A percentile compares a stretch with the other conserved stretches of the same genome.
These are phyloP conservation scores for Festucalex cinctus DNA, from an alignment of 2,113 vertebrate genomes.

Conservation along the genomic window DNA sequence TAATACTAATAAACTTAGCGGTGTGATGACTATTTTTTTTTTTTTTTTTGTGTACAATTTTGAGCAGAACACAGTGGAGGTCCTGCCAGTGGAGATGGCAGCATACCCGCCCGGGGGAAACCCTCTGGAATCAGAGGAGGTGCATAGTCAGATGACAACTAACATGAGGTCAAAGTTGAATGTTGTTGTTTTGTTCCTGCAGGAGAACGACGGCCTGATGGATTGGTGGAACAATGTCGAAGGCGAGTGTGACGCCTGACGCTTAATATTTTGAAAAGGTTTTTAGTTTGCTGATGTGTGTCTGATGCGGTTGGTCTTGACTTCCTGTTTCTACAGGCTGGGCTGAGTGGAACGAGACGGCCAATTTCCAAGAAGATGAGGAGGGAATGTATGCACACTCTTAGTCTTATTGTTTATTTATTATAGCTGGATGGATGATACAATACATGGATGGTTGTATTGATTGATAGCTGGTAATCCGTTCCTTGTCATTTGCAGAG, in stretches of 20 bases:
- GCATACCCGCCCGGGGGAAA: constrained; percentile 46
- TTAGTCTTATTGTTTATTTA: background rate
- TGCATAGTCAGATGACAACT: constrained; percentile 5
- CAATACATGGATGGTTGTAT: background rate
- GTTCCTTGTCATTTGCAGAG: constrained; percentile 30
- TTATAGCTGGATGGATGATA: background rate
- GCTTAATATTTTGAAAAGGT: background rate
- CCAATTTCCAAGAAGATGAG: constrained; percentile 48
- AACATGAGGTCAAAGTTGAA: background rate
- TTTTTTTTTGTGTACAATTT: background rate
- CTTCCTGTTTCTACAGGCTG: constrained; percentile 54
- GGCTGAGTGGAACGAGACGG: constrained; percentile 61
- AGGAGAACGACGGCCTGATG: constrained; percentile 59
- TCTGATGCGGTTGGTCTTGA: background rate
- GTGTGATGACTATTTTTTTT: no score
- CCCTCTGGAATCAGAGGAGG: constrained; percentile 6
- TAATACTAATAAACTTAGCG: background rate
- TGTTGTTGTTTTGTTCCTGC: background rate
- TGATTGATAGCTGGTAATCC: background rate
- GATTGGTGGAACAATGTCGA: constrained; percentile 71
- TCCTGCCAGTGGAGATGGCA: constrained; percentile 58
- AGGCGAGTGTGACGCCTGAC: constrained; percentile 29
- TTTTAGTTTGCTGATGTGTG: background rate
- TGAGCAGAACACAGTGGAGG: constrained; percentile 56
- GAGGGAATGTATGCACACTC: constrained; percentile 40